These are phyloP conservation scores for Megalops cyprinoides DNA, from an alignment of 2,797 vertebrate genomes.

Conservation along the genomic window DNA sequence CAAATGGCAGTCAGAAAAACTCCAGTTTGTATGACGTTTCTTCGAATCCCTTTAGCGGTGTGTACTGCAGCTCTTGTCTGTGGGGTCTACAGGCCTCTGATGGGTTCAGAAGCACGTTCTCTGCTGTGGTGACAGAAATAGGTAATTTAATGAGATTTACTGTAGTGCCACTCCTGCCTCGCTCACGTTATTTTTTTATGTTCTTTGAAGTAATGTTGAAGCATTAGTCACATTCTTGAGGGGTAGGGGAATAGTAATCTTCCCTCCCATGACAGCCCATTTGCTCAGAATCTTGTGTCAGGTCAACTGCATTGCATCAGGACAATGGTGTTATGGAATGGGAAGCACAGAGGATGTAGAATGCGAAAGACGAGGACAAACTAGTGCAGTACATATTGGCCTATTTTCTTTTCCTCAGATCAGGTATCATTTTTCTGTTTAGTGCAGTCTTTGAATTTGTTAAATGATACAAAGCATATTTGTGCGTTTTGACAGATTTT, in stretches of 20 bases:
- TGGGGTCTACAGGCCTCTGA: background rate
- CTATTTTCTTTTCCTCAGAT: background rate
- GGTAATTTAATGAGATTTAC: conserved; percentile 23
- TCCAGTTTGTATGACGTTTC: background rate
- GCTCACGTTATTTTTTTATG: conserved; percentile 17
- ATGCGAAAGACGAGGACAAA: background rate
- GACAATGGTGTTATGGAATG: background rate
- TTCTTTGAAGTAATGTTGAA: conserved; percentile 23
- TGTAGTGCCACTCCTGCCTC: background rate
- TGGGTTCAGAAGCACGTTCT: background rate
- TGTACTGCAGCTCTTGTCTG: background rate
- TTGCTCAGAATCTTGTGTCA: background rate
- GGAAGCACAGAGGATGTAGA: background rate
- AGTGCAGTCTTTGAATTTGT: background rate
- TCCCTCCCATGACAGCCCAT: conserved; percentile 23
- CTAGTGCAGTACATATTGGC: background rate
- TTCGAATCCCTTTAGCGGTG: background rate
- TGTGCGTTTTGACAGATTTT: background rate
- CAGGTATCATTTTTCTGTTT: background rate
- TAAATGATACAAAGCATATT: background rate
- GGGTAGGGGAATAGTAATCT: conserved; percentile 34
- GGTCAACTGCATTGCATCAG: background rate
- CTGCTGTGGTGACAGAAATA: background rate
- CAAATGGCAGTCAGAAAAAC: background rate
- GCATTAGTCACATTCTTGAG: conserved; percentile 28